Evolutionary conservation across 2,888 invertebrate species (phyloP), one percentile per base, ranked within the genome.

Genomic region (Tuta absoluta): DNA sequence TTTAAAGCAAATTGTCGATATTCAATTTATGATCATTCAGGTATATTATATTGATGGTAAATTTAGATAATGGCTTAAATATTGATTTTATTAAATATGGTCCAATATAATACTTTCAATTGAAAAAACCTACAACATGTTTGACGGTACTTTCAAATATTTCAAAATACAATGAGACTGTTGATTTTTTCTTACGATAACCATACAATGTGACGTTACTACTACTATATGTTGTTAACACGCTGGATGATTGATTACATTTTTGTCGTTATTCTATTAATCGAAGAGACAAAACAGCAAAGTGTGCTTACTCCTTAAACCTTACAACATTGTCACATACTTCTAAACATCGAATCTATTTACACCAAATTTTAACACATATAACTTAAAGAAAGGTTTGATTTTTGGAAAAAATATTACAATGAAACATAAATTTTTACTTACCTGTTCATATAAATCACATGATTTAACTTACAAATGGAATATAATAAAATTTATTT

Each of bases 401-500:
- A 62, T 68, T 69, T 68, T 68, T 69, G 69, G 70, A 71, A 71
- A 68, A 65, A 63, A 62, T 64, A 64, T 17, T 64, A 66, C 63
- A 69, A 62, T 66, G 65, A 69, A 66, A 69, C 70, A 70, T 64
- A 72, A 62, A 66, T 62, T 67, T 72, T 65, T 65, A 67, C 67
- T 66, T 67, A 69, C 64, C 69, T 67, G 65, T 59, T 64, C 66
- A 67, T 63, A 66, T 37, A 69, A 51, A 72, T 73, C 71, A 75
- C 73, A 72, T 71, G 65, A 65, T 64, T 63, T 66, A 65, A 66
- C 67, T 70, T 72, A 74, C 70, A 68, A 71, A 65, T 75, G 75
- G 75, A 75, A 75, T 75, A 71, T 67, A 67, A 66, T 67, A 70
- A 58, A 62, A 60, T 72, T 73, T 74, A 56, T 68, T 61, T 65